Conservation (phyloP, 2,113 vertebrate genomes). For the Illadopsis cleaveri region DNA sequence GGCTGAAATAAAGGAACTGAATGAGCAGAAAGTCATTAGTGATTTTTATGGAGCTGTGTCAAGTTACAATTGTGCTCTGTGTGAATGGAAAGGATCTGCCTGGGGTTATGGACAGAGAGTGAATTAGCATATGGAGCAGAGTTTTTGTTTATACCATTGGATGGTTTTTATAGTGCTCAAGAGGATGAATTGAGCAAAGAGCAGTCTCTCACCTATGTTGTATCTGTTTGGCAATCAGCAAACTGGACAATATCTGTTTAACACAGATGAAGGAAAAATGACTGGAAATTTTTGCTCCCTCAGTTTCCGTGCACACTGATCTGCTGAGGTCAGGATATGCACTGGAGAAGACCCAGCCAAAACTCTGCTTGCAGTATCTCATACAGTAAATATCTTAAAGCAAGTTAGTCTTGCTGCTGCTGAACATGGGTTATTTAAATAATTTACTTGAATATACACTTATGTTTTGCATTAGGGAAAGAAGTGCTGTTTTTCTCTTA, state of each 20-base stretch:
- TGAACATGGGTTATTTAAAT: neutral
- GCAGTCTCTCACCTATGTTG: neutral
- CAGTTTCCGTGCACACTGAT: neutral
- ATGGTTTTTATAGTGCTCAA: neutral
- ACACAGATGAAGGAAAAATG: neutral
- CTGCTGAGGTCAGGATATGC: neutral
- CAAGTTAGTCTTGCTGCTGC: neutral
- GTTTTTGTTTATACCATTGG: neutral
- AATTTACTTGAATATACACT: neutral
- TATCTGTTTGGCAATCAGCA: neutral
- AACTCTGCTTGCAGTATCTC: neutral
- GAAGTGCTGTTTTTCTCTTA: neutral
- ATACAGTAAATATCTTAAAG: neutral
- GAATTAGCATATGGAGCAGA: neutral
- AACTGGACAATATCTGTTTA: neutral
- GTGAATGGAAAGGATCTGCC: neutral
- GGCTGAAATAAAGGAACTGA: neutral
- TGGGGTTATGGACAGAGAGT: neutral
- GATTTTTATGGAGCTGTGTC: neutral
- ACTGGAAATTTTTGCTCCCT: neutral
- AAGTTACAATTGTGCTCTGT: neutral
- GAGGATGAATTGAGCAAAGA: neutral
- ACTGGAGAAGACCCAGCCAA: neutral
- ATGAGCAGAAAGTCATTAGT: neutral
- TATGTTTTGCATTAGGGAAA: neutral